A percentile compares a stretch with the other conserved stretches of the same genome.
phyloP scores from a whole-genome alignment of 2,797 vertebrate species.

The Petrocephalus sullivani region DNA sequence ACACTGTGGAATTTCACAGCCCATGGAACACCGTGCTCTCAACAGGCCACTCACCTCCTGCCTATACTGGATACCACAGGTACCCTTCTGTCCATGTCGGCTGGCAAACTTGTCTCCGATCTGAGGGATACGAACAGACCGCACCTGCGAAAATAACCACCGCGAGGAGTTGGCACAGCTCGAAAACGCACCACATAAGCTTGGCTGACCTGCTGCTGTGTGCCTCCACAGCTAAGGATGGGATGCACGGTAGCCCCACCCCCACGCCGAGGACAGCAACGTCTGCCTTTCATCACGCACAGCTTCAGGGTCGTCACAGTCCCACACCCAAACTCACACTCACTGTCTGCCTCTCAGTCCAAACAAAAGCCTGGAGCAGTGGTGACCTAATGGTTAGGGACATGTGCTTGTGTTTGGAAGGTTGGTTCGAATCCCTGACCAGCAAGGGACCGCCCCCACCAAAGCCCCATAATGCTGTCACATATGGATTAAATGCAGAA shows the following conservation, averaged over 20 bases:
- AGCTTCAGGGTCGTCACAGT: not conserved
- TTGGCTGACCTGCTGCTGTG: slow-evolving; percentile 21
- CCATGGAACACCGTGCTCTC: not conserved
- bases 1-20: not conserved
- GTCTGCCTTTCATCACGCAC: not conserved
- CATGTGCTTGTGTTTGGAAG: no score
- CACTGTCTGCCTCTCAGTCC: not conserved
- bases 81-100: slow-evolving; percentile 95
- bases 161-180: not conserved
- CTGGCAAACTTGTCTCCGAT: slow-evolving; percentile 99
- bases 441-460: no score
- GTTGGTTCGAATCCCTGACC: no score
- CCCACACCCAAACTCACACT: not conserved
- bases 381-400: no score
- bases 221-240: slow-evolving; percentile 46
- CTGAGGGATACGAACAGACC: slow-evolving; percentile 94
- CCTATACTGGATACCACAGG: slow-evolving; percentile 96
- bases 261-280: not conserved
- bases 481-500: no score
- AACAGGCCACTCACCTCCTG: slow-evolving; percentile 74
- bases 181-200: not conserved
- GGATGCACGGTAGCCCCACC: not conserved
- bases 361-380: not conserved
- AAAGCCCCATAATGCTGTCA: no score
- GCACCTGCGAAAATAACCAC: slow-evolving; percentile 68